Evolutionary conservation across 2,888 invertebrate genomes (phyloP), one percentile per base, ranked within the genome.

Genomic region (Netelia fuscicornis): DNA sequence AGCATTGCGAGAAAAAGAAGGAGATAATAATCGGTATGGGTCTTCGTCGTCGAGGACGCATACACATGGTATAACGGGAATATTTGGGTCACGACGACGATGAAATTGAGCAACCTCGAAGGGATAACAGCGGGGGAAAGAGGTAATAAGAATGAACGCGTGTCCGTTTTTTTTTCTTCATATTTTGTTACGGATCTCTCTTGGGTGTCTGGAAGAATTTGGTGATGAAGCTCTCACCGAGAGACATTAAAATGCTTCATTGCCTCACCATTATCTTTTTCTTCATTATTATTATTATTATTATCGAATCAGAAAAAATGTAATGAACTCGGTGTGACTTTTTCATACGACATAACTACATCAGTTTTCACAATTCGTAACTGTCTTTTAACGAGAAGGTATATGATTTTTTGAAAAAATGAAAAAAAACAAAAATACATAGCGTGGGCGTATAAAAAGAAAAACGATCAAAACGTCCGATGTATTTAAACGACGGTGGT

Each of bases 41-140:
- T 48, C 37, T 37, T 37, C 6, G 37, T 44, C 30, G 42, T 42
- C 68, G 48, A 44, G 23, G 13, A 52, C 62, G 2, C 11, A 42
- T 54, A 62, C 62, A 52, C 74, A 64, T 58, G 2, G 67, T 52
- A 30, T 84, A 81, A 84, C 80, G 80, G 84, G 72, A 80, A 72
- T 81, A 81, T 84, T 81, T 84, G 77, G 81, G 81, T 81, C 81
- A 77, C 60, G 70, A 56, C 54, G 71, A 80, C 80, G 84, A 81
- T 74, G 68, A 74, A 78, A 84, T 72, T 72, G 81, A 81, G 67
- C 76, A 62, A 81, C 80, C 37, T 81, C 68, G 67, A 60, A 77
- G 44, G 60, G 44, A 74, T 70, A 54, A 72, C 72, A 80, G 62
- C 70, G 60, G 42, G 71, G 44, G 37, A 6, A 37, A 37, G 37